Percentiles rank a stretch among this genome's conserved stretches.
Conservation (phyloP, 2,797 vertebrate species). For the Rachycentron canadum region DNA sequence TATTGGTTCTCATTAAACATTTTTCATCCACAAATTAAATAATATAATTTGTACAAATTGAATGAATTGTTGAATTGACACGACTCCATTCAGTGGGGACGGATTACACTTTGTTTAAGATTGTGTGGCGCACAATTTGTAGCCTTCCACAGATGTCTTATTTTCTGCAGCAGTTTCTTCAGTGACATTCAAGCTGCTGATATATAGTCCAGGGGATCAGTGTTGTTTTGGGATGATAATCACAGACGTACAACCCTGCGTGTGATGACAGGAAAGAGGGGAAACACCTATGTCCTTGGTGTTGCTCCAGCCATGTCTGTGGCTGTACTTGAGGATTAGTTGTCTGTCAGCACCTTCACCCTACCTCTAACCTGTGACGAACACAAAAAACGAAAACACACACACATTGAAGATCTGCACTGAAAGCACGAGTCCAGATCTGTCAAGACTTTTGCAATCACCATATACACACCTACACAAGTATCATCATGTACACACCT, state of each 20-base stretch:
- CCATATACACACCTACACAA: conserved; percentile 17
- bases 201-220: not conserved
- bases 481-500: conserved; percentile 7
- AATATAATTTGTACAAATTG: not conserved
- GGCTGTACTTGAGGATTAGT: conserved; percentile 53
- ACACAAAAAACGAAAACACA: conserved; percentile 12
- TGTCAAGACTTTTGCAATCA: conserved; percentile 47
- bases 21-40: not conserved
- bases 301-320: conserved; percentile 33
- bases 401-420: conserved; percentile 1
- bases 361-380: conserved; percentile 34
- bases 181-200: not conserved
- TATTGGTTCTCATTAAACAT: not conserved
- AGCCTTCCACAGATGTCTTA: not conserved
- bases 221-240: not conserved
- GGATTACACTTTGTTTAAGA: not conserved
- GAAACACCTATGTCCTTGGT: conserved; percentile 33
- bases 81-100: not conserved
- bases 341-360: conserved; percentile 51
- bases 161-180: not conserved
- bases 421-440: conserved; percentile 38
- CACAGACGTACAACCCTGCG: not conserved
- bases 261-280: conserved; percentile 20
- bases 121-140: not conserved
- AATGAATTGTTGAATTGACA: not conserved